These are phyloP conservation scores for Poecilobothrus nobilitatus DNA, from an alignment of 2,888 invertebrate species.

Conservation along the genomic window DNA sequence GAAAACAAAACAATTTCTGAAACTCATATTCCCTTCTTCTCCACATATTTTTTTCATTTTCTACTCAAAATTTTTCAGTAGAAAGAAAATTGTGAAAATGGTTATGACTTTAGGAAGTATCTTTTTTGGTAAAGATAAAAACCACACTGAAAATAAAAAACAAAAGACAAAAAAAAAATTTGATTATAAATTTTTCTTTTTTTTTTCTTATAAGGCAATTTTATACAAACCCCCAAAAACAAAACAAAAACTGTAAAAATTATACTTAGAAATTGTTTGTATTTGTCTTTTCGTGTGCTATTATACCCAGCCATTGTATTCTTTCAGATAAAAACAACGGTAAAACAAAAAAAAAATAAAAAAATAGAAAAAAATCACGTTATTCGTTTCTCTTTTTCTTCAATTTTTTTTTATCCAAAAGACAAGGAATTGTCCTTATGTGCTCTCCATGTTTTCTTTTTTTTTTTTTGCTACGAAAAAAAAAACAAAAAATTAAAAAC, in stretches of 20 bases:
- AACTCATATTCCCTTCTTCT: too few relatives aligned
- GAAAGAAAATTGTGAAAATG: slow-evolving; percentile 1
- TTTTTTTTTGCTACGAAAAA: too few relatives aligned
- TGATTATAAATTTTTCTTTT: neutral
- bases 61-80: too few relatives aligned
- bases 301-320: slow-evolving; percentile 1
- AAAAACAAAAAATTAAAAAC: too few relatives aligned
- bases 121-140: slow-evolving; percentile 1
- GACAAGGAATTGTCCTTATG: too few relatives aligned
- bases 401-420: too few relatives aligned
- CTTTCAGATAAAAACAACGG: neutral
- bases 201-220: neutral
- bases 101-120: slow-evolving; percentile 6
- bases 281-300: slow-evolving; percentile 1
- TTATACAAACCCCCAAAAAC: too few relatives aligned
- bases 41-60: too few relatives aligned
- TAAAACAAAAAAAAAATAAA: neutral
- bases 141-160: neutral
- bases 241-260: neutral
- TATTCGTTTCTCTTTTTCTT: too few relatives aligned
- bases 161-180: neutral
- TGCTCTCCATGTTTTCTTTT: too few relatives aligned
- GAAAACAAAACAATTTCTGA: too few relatives aligned
- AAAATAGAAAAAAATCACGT: too few relatives aligned
- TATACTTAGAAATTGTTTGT: neutral